A percentile compares a stretch with the other conserved stretches of the same genome.
Evolutionary conservation across 92 coral and sea anemone genomes (phyloP).

Genomic region (Hydrozoanthus gracilis): DNA sequence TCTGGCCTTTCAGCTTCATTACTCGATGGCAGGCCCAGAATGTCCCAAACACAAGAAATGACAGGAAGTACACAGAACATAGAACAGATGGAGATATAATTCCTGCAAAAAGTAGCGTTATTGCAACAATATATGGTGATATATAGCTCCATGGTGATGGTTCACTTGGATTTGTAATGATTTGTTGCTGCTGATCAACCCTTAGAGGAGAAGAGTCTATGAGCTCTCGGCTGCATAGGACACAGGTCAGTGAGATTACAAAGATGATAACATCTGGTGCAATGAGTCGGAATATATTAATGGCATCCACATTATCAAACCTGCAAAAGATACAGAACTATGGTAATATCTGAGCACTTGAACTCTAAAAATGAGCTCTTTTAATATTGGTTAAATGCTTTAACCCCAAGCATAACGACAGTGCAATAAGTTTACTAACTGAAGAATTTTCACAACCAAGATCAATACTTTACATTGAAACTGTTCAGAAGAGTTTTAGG

Average conservation of each 20-base stretch:
- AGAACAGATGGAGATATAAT: conserved; percentile 87
- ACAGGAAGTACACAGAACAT: conserved; percentile 84
- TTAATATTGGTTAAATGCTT: too few relatives aligned
- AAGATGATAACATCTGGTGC: conserved; percentile 87
- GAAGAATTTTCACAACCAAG: too few relatives aligned
- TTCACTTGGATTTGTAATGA: conserved; percentile 42
- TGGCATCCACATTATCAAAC: conserved; percentile 88
- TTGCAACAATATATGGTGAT: conserved; percentile 85
- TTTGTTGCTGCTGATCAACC: conserved; percentile 58
- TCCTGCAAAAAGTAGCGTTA: conserved; percentile 88
- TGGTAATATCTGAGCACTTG: too few relatives aligned
- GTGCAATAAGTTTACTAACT: too few relatives aligned
- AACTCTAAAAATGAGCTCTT: too few relatives aligned
- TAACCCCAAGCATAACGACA: too few relatives aligned
- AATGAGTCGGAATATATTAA: conserved; percentile 84
- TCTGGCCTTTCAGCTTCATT: conserved; percentile 64
- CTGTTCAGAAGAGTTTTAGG: too few relatives aligned
- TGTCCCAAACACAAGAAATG: conserved; percentile 86
- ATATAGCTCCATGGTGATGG: conserved; percentile 75
- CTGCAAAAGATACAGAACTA: conserved; percentile 42
- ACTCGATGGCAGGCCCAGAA: conserved; percentile 95
- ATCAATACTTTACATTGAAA: too few relatives aligned
- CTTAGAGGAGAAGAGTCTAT: conserved; percentile 63
- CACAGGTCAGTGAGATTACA: conserved; percentile 77
- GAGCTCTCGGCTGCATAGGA: conserved; percentile 75